Conservation (phyloP, 2,888 invertebrate genomes). For the Entomobrya multifasciata region DNA sequence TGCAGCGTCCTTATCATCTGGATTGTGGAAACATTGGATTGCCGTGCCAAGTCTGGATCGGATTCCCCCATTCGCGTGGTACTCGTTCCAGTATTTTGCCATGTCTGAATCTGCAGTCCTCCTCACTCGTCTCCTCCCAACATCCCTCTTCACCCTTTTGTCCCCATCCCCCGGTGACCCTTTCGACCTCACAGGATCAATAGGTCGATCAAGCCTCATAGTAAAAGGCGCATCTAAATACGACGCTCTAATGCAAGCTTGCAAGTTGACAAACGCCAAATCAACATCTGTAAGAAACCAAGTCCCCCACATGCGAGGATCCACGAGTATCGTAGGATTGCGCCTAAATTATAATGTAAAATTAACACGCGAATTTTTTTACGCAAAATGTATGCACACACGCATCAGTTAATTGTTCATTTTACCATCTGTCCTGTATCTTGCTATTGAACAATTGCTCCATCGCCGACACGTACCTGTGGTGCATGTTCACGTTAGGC, state of each 20-base stretch:
- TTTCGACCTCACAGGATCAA: constrained; percentile 54
- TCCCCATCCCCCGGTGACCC: background rate
- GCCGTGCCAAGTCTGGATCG: constrained; percentile 45
- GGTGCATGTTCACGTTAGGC: constrained; percentile 77
- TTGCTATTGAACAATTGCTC: constrained; percentile 73
- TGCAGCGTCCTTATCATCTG: constrained; percentile 43
- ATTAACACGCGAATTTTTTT: too few species aligned
- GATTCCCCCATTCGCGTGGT: constrained; percentile 68
- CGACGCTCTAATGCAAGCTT: constrained; percentile 72
- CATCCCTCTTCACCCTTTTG: background rate
- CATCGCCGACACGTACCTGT: constrained; percentile 74
- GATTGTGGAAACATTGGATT: constrained; percentile 69
- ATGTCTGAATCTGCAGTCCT: constrained; percentile 10
- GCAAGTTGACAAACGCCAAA: constrained; percentile 70
- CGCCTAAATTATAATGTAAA: constrained; percentile 52
- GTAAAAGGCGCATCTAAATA: constrained; percentile 73
- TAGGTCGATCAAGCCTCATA: constrained; percentile 74
- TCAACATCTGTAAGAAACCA: constrained; percentile 77
- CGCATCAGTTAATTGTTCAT: background rate
- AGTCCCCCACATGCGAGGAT: constrained; percentile 72
- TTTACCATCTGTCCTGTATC: constrained; percentile 72
- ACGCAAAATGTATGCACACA: background rate
- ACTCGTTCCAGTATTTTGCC: constrained; percentile 57
- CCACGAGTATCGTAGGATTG: constrained; percentile 71
- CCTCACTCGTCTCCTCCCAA: background rate